Percentiles rank a stretch among this genome's conserved stretches.
phyloP scores from a whole-genome alignment of 2,797 vertebrate genomes.

The Myiotriccus ornatus region DNA sequence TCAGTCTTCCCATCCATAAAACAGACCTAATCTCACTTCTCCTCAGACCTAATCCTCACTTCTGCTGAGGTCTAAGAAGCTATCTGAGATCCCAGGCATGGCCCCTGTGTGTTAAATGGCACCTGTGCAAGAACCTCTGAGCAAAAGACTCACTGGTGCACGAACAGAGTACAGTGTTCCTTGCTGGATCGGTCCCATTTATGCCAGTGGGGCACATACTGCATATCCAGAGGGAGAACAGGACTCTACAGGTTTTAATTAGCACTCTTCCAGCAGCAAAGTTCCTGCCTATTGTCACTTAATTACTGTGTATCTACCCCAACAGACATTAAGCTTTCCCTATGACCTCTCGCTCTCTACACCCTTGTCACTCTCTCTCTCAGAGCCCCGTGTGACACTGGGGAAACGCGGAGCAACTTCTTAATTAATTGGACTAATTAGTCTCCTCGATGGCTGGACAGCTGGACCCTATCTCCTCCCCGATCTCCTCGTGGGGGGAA shows the following conservation, averaged over 20 bases:
- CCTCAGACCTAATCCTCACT: too few relatives aligned
- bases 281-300: conserved; percentile 58
- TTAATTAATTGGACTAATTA: conserved; percentile 94
- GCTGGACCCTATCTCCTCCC: conserved; percentile 81
- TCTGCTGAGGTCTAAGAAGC: not conserved
- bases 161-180: not conserved
- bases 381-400: conserved; percentile 52
- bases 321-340: conserved; percentile 42
- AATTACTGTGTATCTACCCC: conserved; percentile 62
- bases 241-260: conserved; percentile 61
- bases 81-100: fast-evolving
- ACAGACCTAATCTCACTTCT: not conserved
- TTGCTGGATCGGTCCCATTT: not conserved
- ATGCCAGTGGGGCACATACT: not conserved
- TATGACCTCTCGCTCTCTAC: conserved; percentile 58
- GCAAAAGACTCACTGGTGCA: fast-evolving
- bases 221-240: not conserved
- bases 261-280: conserved; percentile 39
- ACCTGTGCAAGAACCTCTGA: not conserved
- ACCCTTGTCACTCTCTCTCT: conserved; percentile 64
- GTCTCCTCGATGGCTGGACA: conserved; percentile 84
- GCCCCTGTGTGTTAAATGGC: fast-evolving
- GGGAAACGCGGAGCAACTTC: conserved; percentile 74
- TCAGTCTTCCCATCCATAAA: not conserved
- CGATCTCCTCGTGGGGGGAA: conserved; percentile 27